Evolutionary conservation across 2,888 invertebrate species (phyloP).

Genomic region (Xanthorhoe spadicearia): DNA sequence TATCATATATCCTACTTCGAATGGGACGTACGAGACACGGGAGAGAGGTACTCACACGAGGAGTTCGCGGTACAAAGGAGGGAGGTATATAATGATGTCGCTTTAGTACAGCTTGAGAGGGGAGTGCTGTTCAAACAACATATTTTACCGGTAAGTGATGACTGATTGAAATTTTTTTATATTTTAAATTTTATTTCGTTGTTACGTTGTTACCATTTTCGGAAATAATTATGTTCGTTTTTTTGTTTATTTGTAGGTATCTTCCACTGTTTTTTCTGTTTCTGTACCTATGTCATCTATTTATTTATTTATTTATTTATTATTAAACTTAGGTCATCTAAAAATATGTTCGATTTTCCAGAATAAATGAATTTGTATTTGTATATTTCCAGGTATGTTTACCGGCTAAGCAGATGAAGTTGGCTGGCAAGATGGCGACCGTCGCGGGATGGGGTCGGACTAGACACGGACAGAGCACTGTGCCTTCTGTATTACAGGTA

Average conservation of each 20-base stretch:
- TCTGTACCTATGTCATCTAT: too few relatives aligned
- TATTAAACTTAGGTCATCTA: too few relatives aligned
- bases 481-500: conserved; percentile 92
- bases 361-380: too few relatives aligned
- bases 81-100: conserved; percentile 96
- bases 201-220: too few relatives aligned
- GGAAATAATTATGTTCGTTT: too few relatives aligned
- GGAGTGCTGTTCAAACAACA: conserved; percentile 95
- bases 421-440: conserved; percentile 94
- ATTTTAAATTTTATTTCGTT: too few relatives aligned
- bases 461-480: conserved; percentile 93
- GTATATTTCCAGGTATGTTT: conserved; percentile 91
- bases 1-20: conserved; percentile 73
- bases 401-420: conserved; percentile 90
- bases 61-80: conserved; percentile 95
- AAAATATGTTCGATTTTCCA: too few relatives aligned
- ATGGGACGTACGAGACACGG: conserved; percentile 95
- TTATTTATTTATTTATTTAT: too few relatives aligned
- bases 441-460: conserved; percentile 97
- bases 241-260: too few relatives aligned
- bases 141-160: conserved; percentile 52
- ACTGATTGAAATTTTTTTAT: too few relatives aligned
- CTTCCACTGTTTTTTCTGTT: too few relatives aligned
- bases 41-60: conserved; percentile 93
- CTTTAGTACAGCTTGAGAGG: conserved; percentile 91